Evolutionary conservation across 2,888 invertebrate species (phyloP).

Genomic region (Troides oblongomaculatus): DNA sequence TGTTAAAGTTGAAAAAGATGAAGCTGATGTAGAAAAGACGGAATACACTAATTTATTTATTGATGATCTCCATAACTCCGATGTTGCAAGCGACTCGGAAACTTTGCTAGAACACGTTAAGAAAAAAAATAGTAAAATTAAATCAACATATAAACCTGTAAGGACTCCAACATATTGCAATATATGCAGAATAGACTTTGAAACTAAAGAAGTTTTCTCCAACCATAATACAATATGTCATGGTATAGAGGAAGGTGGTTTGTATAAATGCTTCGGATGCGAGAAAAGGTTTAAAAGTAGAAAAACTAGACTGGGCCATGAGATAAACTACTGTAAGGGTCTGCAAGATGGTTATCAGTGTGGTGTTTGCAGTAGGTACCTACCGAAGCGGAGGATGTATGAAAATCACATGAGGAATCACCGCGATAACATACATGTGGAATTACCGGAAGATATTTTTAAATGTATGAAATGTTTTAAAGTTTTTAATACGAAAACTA

Average conservation of each 20-base stretch:
- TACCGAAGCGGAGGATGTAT: slow-evolving; percentile 55
- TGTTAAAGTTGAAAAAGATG: slow-evolving; percentile 36
- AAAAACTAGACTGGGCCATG: slow-evolving; percentile 55
- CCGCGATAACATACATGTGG: slow-evolving; percentile 44
- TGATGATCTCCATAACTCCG: slow-evolving; percentile 34
- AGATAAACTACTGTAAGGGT: slow-evolving; percentile 58
- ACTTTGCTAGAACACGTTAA: slow-evolving; percentile 17
- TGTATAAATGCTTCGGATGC: slow-evolving; percentile 67
- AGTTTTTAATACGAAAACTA: slow-evolving; percentile 51
- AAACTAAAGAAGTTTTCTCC: slow-evolving; percentile 40
- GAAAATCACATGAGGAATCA: slow-evolving; percentile 61
- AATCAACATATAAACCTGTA: slow-evolving; percentile 42
- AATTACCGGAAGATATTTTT: slow-evolving; percentile 55
- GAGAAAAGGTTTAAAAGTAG: slow-evolving; percentile 56
- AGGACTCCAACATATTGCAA: slow-evolving; percentile 55
- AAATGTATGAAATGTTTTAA: slow-evolving; percentile 57
- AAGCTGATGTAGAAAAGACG: slow-evolving; percentile 13
- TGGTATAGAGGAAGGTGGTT: slow-evolving; percentile 51
- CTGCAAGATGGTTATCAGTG: slow-evolving; percentile 66
- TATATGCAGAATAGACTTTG: slow-evolving; percentile 54
- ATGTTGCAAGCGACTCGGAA: slow-evolving; percentile 33
- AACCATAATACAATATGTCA: slow-evolving; percentile 55
- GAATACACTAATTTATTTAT: slow-evolving; percentile 30
- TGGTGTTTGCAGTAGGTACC: slow-evolving; percentile 49
- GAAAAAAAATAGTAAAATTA: slow-evolving; percentile 35